Evolutionary conservation across 2,888 invertebrate genomes (phyloP).

Genomic region (Myathropa florea): DNA sequence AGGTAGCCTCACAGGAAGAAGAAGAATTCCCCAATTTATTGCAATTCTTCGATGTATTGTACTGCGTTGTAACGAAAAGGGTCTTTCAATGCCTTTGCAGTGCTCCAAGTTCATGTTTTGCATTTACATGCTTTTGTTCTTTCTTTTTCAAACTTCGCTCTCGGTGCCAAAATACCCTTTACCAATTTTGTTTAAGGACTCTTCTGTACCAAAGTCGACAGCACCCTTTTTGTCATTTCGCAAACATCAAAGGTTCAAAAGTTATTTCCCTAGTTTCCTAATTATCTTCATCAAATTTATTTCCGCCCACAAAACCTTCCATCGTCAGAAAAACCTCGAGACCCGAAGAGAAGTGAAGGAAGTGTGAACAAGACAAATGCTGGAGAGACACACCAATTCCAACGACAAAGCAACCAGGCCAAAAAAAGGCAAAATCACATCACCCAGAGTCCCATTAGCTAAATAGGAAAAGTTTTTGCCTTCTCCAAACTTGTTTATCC

Average conservation of each 20-base stretch:
- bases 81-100: too few species aligned
- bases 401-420: not conserved
- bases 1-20: too few species aligned
- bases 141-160: too few species aligned
- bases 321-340: not conserved
- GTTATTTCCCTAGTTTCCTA: constrained; percentile 49
- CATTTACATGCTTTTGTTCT: too few species aligned
- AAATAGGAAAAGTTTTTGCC: constrained; percentile 65
- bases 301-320: not conserved
- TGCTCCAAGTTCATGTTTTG: too few species aligned
- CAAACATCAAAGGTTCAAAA: constrained; percentile 39
- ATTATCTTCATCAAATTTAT: constrained; percentile 31
- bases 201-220: not conserved
- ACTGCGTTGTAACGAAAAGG: too few species aligned
- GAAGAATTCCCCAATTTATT: too few species aligned
- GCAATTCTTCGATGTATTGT: too few species aligned
- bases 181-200: not conserved
- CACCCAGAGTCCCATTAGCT: constrained; percentile 61
- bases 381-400: not conserved
- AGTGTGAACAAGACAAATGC: not conserved
- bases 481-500: constrained; percentile 57
- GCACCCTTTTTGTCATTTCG: not conserved
- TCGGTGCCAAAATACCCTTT: not conserved
- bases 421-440: constrained; percentile 38
- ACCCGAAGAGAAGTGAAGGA: constrained; percentile 4